Base-by-base conservation (phyloP, 2,888 invertebrate species). In the Melanargia galathea region DNA sequence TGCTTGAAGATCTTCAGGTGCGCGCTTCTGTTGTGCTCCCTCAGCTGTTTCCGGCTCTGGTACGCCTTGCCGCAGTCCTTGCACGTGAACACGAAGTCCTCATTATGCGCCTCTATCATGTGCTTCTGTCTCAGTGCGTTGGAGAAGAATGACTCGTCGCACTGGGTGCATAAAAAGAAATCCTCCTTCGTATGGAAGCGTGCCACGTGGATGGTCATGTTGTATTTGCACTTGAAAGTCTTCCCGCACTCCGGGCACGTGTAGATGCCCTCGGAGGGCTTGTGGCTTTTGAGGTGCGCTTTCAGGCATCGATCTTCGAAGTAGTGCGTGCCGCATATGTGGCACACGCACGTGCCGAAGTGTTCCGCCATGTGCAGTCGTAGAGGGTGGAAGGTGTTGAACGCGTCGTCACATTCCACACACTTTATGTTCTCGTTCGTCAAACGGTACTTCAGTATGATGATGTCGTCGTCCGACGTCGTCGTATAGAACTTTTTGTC, bases 241-340 rank as follows among this genome's bases (percentile, higher is more conserved):
- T 91, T 91, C 0, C 90, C 91, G 65, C 92, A 92, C 0, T 90
- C 78, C 22, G 91, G 89, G 60, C 94, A 60, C 87, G 90, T 26
- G 22, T 20, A 58, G 6, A 33, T 33, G 2, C n/a, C 22, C 8
- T 58, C 35, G 1, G 48, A 33, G 2, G 92, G 92, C 1, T 87
- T 87, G 40, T 91, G 91, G 5, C 87, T 64, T 38, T 87, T 88
- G 30, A 87, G 59, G 75, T 93, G 93, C 0, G 89, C 92, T 16
- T 89, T 89, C 13, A 92, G 66, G 1, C 92, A 79, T 0, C 91
- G 83, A 43, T 90, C 89, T 64, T 92, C 92, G 0, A 92, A 69
- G 70, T 92, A 93, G 10, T 90, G 87, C 30, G 90, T 86, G 0
- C 91, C 87, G 51, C 90, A 91, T 0, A 90, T 71, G 64, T 90